Conservation (phyloP, 2,888 invertebrate genomes). For the Synergus laeviventris region DNA sequence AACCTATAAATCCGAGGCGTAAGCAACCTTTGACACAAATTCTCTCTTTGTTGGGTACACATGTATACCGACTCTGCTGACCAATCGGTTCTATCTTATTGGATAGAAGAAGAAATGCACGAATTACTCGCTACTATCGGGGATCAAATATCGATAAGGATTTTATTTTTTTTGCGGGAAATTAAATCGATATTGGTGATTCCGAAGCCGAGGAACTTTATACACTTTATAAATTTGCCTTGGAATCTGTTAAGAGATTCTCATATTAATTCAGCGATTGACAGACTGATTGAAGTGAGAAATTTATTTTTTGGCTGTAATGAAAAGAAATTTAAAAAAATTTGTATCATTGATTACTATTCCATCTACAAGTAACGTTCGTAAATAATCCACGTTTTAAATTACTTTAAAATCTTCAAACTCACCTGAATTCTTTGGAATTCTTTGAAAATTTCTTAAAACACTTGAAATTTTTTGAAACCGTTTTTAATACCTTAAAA, state of each 20-base stretch:
- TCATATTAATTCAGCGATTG: neutral
- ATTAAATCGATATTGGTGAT: neutral
- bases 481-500: too few species aligned
- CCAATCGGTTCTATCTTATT: conserved; percentile 24
- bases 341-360: too few species aligned
- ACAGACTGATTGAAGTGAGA: too few species aligned
- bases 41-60: conserved; percentile 48
- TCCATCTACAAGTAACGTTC: too few species aligned
- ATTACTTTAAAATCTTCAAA: too few species aligned
- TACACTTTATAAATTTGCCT: neutral
- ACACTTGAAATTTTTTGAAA: too few species aligned
- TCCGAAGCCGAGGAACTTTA: neutral
- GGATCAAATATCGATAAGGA: neutral
- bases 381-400: too few species aligned
- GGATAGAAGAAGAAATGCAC: conserved; percentile 1
- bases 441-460: too few species aligned
- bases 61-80: conserved; percentile 35
- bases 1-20: conserved; percentile 68
- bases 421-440: too few species aligned
- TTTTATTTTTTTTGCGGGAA: neutral
- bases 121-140: neutral
- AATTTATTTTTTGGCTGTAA: too few species aligned
- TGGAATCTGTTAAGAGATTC: neutral
- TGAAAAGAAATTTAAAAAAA: too few species aligned
- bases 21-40: conserved; percentile 68